Percentiles rank a stretch among this genome's conserved stretches.
Conservation (phyloP, 2,113 vertebrate genomes). For the Xerus inauris region DNA sequence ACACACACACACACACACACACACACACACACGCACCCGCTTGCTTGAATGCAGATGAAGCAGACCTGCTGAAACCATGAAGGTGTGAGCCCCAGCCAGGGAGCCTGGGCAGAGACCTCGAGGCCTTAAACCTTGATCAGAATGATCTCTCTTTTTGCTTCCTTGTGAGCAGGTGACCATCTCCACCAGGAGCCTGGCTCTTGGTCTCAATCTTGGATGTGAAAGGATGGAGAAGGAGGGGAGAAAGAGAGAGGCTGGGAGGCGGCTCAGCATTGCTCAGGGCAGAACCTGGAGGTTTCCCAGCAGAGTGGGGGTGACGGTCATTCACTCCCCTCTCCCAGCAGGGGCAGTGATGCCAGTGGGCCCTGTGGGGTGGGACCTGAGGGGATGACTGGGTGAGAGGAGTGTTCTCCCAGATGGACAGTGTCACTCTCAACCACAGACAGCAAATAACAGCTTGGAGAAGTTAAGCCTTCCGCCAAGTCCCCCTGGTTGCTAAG, state of each 20-base stretch:
- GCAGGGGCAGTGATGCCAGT: background rate
- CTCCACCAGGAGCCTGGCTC: background rate
- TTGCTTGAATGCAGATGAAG: background rate
- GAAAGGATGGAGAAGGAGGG: background rate
- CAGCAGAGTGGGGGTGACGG: background rate
- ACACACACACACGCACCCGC: no score
- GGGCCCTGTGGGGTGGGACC: background rate
- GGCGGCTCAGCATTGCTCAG: background rate
- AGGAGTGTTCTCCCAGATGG: background rate
- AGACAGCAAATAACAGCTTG: background rate
- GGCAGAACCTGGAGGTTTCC: background rate
- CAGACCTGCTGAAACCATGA: background rate
- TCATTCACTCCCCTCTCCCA: background rate
- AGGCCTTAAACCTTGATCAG: background rate
- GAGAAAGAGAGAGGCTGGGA: background rate
- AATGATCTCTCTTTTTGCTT: background rate
- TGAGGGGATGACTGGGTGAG: no score
- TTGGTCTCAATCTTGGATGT: no score
- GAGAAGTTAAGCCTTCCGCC: background rate
- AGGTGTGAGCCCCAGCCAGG: background rate
- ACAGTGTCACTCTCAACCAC: background rate
- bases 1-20: background rate
- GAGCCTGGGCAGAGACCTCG: accelerated
- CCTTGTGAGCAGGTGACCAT: background rate
- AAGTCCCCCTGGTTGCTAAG: background rate